Conservation (phyloP, 2,113 vertebrate species). For the Psephotus haematonotus region DNA sequence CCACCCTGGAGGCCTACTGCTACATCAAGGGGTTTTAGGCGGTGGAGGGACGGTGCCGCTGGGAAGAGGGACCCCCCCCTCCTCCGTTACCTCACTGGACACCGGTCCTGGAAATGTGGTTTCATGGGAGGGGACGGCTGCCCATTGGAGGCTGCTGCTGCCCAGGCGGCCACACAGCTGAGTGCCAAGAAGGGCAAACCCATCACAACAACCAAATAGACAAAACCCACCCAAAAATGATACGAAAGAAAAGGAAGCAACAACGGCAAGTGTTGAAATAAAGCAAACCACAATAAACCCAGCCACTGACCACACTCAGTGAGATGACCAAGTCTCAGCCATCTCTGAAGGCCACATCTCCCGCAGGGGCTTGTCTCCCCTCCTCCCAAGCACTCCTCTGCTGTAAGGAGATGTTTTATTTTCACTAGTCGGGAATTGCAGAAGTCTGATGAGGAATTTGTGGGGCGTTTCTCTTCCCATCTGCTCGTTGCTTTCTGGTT, state of each 20-base stretch:
- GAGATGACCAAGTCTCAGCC: slow-evolving; percentile 7
- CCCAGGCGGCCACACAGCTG: not conserved
- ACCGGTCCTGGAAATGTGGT: not conserved
- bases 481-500: not conserved
- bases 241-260: not conserved
- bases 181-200: slow-evolving; percentile 55
- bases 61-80: not conserved
- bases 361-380: not conserved
- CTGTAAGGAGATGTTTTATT: not conserved
- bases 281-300: slow-evolving; percentile 27
- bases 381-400: not conserved
- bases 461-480: not conserved
- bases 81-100: slow-evolving; percentile 60
- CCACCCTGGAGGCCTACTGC: slow-evolving; percentile 97
- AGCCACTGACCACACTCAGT: slow-evolving; percentile 23
- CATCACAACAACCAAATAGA: not conserved
- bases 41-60: not conserved
- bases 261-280: slow-evolving; percentile 49
- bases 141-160: not conserved
- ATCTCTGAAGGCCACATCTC: slow-evolving; percentile 19
- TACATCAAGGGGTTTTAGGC: slow-evolving; percentile 97
- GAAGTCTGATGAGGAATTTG: not conserved
- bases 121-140: not conserved
- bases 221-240: slow-evolving; percentile 5
- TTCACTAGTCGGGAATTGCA: slow-evolving; percentile 5